phyloP scores from a whole-genome alignment of 2,888 invertebrate genomes.

The Petrolisthes cinctipes region DNA sequence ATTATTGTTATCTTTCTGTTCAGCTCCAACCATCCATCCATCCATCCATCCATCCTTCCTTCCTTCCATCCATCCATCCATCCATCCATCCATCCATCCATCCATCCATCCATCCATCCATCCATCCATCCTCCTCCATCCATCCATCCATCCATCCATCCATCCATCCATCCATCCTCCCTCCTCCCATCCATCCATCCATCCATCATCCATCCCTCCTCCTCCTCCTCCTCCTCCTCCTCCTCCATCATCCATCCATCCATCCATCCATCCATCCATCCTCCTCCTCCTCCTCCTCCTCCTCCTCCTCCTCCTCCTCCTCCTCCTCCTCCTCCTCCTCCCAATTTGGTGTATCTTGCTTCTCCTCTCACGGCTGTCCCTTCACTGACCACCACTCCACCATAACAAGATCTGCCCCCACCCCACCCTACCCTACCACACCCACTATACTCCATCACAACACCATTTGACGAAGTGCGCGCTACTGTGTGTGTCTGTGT shows the following conservation, averaged over 20 bases:
- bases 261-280: not conserved
- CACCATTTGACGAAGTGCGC: not conserved
- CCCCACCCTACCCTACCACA: not conserved
- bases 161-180: not conserved
- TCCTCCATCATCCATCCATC: not conserved
- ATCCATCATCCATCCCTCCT: not conserved
- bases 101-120: not conserved
- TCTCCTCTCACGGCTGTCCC: not conserved
- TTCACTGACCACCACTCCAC: not conserved
- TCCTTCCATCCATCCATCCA: not conserved
- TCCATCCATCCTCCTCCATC: slow-evolving; percentile 12
- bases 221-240: not conserved
- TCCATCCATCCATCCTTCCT: not conserved
- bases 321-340: not conserved
- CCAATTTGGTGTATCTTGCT: not conserved
- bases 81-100: too few species aligned
- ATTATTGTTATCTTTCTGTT: not conserved
- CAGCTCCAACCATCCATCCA: not conserved
- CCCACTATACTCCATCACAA: not conserved
- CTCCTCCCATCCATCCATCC: not conserved
- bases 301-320: not conserved
- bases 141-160: too few species aligned
- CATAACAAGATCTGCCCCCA: not conserved
- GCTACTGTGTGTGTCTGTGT: slow-evolving; percentile 9
- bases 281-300: slow-evolving; percentile 5